Conservation (phyloP, 2,113 vertebrate genomes). For the Tragulus kanchil region DNA sequence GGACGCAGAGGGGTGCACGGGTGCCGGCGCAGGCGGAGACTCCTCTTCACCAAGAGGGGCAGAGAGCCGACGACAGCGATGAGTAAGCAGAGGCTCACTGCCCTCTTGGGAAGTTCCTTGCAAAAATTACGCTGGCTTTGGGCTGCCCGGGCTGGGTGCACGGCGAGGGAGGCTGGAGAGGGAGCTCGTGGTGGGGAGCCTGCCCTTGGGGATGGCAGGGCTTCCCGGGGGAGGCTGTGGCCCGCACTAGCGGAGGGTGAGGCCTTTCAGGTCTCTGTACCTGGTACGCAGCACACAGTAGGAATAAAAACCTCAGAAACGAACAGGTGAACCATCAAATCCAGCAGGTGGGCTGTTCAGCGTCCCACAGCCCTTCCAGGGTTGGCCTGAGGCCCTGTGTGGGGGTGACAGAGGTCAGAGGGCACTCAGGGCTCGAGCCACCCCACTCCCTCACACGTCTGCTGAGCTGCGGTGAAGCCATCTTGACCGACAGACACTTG, state of each 20-base stretch:
- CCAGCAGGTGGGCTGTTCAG: background rate
- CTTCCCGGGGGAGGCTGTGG: background rate
- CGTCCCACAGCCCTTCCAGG: background rate
- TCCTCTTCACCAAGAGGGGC: background rate
- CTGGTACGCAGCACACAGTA: rapidly evolving
- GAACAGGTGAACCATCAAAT: background rate
- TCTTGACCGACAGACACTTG: background rate
- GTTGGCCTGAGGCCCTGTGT: background rate
- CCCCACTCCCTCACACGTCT: background rate
- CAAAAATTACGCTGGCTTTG: background rate
- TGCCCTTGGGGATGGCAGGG: background rate
- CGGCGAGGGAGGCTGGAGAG: background rate
- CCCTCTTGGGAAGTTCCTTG: background rate
- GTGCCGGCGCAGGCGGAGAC: background rate
- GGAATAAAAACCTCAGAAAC: background rate
- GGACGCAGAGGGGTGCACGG: background rate
- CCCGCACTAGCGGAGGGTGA: rapidly evolving
- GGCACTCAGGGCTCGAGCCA: background rate
- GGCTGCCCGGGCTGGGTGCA: background rate
- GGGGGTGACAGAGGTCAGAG: background rate
- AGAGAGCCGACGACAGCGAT: rapidly evolving
- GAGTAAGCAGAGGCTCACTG: too few relatives aligned
- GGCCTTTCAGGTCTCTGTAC: background rate
- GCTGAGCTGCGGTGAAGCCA: background rate
- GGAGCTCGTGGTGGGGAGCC: background rate